These are phyloP conservation scores for Aix galericulata DNA, from an alignment of 2,113 vertebrate genomes.

Conservation along the genomic window DNA sequence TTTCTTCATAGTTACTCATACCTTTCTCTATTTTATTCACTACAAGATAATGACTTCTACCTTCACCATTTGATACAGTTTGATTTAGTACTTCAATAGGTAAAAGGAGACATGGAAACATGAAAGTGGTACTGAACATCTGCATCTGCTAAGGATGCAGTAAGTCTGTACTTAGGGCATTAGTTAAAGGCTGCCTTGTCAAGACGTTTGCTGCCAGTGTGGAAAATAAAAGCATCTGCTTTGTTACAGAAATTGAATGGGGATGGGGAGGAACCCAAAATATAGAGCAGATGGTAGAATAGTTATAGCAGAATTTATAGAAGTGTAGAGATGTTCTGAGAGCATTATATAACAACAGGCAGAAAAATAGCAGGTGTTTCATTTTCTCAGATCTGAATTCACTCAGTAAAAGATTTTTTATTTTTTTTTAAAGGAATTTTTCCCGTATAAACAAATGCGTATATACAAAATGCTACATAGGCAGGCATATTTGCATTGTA, in stretches of 20 bases:
- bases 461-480: neutral
- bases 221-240: neutral
- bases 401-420: neutral
- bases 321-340: neutral
- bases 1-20: neutral
- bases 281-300: slow-evolving; percentile 18
- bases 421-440: neutral
- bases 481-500: neutral
- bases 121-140: neutral
- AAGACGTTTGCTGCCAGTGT: neutral
- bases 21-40: neutral
- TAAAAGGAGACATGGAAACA: neutral
- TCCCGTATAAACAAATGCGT: neutral
- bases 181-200: neutral
- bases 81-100: neutral
- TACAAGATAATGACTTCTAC: neutral
- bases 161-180: neutral
- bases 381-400: neutral
- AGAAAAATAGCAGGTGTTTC: slow-evolving; percentile 30
- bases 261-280: neutral
- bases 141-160: neutral
- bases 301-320: slow-evolving; percentile 16
- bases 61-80: neutral
- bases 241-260: neutral
- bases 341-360: neutral